A percentile compares a stretch with the other conserved stretches of the same genome.
phyloP scores from a whole-genome alignment of 2,797 vertebrate species.

The Bradypodion pumilum region DNA sequence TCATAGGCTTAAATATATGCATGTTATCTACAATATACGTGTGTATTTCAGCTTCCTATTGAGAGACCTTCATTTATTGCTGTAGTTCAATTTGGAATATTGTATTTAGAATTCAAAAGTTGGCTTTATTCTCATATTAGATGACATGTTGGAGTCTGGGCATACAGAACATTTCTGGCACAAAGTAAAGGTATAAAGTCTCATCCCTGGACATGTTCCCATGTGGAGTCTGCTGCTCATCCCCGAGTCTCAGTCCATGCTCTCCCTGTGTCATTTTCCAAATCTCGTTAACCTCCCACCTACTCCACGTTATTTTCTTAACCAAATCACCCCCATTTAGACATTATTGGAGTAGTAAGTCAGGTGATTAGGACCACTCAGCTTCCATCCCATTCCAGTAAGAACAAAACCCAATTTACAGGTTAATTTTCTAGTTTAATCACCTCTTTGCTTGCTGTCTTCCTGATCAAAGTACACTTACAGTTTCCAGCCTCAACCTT shows the following conservation, averaged over 20 bases:
- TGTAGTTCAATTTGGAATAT: not conserved
- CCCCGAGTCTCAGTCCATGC: not conserved
- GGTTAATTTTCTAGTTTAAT: not conserved
- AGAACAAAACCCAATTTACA: too few species aligned
- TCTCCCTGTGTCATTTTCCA: not conserved
- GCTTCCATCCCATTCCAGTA: too few species aligned
- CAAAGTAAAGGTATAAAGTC: not conserved
- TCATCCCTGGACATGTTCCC: not conserved
- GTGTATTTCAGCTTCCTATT: not conserved
- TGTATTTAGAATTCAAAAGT: not conserved
- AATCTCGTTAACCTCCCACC: too few species aligned
- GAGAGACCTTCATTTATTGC: not conserved
- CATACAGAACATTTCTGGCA: not conserved
- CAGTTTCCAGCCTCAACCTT: not conserved
- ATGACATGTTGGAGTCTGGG: not conserved
- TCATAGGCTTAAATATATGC: not conserved
- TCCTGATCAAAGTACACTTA: not conserved
- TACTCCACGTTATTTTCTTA: too few species aligned
- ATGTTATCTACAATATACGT: not conserved
- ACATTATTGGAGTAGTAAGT: too few species aligned
- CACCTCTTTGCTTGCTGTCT: not conserved
- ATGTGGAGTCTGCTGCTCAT: not conserved
- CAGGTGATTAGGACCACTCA: too few species aligned
- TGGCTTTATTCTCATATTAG: not conserved
- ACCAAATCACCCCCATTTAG: too few species aligned